phyloP scores from a whole-genome alignment of 2,113 vertebrate species.

The Alouatta palliata region DNA sequence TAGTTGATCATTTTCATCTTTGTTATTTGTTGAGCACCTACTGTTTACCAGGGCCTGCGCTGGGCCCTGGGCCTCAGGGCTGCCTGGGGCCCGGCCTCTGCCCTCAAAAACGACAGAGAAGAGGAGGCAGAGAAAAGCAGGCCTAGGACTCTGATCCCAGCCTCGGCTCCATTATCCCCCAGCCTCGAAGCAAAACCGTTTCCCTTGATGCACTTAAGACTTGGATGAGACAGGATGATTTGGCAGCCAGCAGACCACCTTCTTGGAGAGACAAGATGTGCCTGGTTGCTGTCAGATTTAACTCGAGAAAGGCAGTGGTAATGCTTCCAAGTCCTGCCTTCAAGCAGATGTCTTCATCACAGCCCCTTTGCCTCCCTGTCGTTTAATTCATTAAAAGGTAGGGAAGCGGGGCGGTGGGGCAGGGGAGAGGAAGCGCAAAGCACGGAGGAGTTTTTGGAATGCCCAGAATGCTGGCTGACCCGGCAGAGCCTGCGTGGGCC shows the following conservation, averaged over 20 bases:
- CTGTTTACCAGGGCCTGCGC: neutral
- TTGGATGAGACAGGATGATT: neutral
- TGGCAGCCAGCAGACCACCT: neutral
- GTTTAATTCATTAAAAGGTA: neutral
- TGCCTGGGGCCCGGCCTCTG: neutral
- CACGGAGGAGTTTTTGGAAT: slow-evolving; percentile 48
- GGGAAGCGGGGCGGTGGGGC: no score
- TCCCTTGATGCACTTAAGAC: neutral
- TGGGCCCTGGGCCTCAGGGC: neutral
- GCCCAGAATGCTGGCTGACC: slow-evolving; percentile 30
- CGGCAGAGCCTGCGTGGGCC: neutral
- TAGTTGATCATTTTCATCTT: neutral
- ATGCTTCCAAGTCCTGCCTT: neutral
- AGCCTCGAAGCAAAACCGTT: neutral
- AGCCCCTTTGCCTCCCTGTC: neutral
- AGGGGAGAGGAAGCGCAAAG: neutral
- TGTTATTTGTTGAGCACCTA: neutral
- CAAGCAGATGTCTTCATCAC: neutral
- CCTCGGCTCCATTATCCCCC: neutral
- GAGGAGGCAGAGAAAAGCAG: neutral
- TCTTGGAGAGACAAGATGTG: neutral
- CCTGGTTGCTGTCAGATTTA: neutral
- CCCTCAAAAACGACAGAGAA: neutral
- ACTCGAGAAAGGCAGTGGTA: fast-evolving
- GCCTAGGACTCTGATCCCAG: neutral